phyloP scores from a whole-genome alignment of 1,140 invertebrate genomes.

The Drosophila kanapiae region DNA sequence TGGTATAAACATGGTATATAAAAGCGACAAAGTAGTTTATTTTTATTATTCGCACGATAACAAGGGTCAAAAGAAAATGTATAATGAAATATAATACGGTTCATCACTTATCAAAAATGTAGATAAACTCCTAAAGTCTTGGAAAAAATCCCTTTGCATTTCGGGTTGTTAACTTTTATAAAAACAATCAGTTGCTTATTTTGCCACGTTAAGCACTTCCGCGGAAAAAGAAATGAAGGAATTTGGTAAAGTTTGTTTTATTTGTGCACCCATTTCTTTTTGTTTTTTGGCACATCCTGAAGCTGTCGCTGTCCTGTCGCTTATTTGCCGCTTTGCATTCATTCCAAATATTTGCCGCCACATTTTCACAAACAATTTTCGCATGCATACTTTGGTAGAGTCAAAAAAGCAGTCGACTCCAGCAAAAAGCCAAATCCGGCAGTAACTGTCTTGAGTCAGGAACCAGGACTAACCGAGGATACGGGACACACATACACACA shows the following conservation, averaged over 20 bases:
- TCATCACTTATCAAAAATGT: not conserved
- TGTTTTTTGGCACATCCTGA: constrained; percentile 61
- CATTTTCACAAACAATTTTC: constrained; percentile 77
- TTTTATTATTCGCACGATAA: not conserved
- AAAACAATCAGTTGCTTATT: constrained; percentile 7
- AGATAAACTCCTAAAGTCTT: not conserved
- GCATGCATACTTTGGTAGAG: constrained; percentile 66
- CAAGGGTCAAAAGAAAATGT: not conserved
- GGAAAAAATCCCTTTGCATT: constrained; percentile 1
- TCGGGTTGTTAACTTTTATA: not conserved
- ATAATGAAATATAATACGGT: not conserved
- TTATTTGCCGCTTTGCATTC: constrained; percentile 77
- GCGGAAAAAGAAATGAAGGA: constrained; percentile 8
- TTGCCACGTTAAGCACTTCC: constrained; percentile 4
- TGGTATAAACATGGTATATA: not conserved
- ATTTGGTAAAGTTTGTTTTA: constrained; percentile 42
- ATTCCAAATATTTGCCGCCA: constrained; percentile 77
- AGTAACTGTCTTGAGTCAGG: constrained; percentile 56
- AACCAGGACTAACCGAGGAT: constrained; percentile 48
- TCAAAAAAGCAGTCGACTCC: constrained; percentile 24
- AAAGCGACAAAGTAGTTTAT: not conserved
- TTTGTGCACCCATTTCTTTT: constrained; percentile 31
- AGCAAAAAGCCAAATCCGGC: constrained; percentile 28
- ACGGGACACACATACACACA: constrained; percentile 7
- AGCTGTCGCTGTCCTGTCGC: constrained; percentile 59